phyloP scores from a whole-genome alignment of 2,113 vertebrate species.

The Holacanthus passer region DNA sequence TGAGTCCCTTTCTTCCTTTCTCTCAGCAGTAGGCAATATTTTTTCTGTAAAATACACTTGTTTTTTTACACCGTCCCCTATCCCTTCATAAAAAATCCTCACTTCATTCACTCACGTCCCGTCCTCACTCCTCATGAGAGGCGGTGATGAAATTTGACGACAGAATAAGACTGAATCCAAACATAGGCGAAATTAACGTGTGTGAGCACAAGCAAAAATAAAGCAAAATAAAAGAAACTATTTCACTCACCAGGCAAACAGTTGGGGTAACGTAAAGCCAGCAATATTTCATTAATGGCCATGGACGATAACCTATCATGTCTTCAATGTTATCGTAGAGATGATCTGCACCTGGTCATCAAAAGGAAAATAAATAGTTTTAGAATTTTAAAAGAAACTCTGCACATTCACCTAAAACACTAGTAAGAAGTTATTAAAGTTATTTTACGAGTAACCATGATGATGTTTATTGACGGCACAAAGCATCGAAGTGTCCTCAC shows the following conservation, averaged over 20 bases:
- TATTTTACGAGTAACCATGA: no score
- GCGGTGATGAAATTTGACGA: background rate
- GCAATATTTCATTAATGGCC: conserved; percentile 77
- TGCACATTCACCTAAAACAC: background rate
- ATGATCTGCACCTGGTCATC: conserved; percentile 73
- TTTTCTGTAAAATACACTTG: background rate
- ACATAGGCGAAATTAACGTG: background rate
- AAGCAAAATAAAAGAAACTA: background rate
- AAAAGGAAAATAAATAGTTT: background rate
- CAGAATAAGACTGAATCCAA: background rate
- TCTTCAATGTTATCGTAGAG: conserved; percentile 83
- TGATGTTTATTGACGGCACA: no score
- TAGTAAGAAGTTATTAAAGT: background rate
- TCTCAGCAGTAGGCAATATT: background rate
- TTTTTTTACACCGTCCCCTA: no score
- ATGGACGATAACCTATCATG: conserved; percentile 78
- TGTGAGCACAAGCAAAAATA: background rate
- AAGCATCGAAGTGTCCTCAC: no score
- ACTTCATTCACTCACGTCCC: background rate
- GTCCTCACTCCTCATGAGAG: background rate
- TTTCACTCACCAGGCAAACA: conserved; percentile 77
- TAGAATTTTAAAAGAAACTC: background rate
- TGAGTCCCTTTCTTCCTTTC: background rate
- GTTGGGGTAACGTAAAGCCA: conserved; percentile 79
- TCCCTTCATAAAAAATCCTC: no score